A percentile compares a stretch with the other conserved stretches of the same genome.
These are phyloP conservation scores for Mesocricetus auratus DNA, from an alignment of 2,113 vertebrate genomes.

Conservation along the genomic window DNA sequence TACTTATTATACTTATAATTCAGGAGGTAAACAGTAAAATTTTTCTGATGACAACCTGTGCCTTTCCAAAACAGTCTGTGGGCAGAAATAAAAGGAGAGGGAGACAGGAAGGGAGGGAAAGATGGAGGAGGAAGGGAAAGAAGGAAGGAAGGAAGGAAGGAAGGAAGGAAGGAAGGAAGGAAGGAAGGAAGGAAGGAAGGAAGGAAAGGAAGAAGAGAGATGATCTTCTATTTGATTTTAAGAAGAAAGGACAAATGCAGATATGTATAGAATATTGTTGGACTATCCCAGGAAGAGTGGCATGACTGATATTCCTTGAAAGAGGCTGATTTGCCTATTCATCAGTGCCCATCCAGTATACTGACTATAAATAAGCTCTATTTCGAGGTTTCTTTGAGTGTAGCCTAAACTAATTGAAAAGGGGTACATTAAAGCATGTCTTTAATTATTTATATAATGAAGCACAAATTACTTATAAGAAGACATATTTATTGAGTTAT, in stretches of 20 bases:
- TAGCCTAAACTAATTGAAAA: slow-evolving; percentile 53
- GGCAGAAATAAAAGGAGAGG: neutral
- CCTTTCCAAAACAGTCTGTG: slow-evolving; percentile 39
- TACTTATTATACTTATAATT: no score
- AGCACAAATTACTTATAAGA: slow-evolving; percentile 70
- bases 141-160: neutral
- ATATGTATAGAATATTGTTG: neutral
- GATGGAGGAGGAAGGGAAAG: neutral
- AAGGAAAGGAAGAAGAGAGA: neutral
- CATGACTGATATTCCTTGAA: neutral
- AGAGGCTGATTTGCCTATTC: neutral
- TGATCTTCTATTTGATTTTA: neutral
- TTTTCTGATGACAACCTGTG: slow-evolving; percentile 18
- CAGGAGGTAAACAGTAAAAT: neutral
- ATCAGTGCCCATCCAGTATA: neutral
- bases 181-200: neutral
- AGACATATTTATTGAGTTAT: slow-evolving; percentile 55
- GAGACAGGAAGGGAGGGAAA: neutral
- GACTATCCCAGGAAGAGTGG: neutral
- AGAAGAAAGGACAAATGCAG: neutral
- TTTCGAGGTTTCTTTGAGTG: slow-evolving; percentile 40
- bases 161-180: neutral
- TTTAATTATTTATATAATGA: slow-evolving; percentile 43
- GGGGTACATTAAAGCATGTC: slow-evolving; percentile 39
- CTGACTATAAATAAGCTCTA: neutral